These are phyloP conservation scores for Eciton burchellii DNA, from an alignment of 1,140 invertebrate genomes.

Conservation along the genomic window DNA sequence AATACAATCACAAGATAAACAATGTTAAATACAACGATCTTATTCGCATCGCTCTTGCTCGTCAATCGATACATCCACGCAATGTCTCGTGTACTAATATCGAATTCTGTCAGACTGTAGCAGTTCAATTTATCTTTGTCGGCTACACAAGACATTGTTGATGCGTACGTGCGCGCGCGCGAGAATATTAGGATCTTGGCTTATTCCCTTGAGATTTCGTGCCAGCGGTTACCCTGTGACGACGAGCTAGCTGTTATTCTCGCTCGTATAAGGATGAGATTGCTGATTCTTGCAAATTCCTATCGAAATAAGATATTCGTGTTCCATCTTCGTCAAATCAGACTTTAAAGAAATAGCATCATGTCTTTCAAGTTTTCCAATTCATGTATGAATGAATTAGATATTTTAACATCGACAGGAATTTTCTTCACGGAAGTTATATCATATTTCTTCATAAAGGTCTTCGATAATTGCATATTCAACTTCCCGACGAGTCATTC, in stretches of 20 bases:
- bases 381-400: background rate
- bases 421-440: background rate
- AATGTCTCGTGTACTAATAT: slow-evolving; percentile 28
- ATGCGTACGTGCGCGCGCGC: background rate
- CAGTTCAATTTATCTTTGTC: slow-evolving; percentile 59
- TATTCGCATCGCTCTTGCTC: background rate
- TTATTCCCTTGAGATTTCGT: slow-evolving; percentile 30
- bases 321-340: background rate
- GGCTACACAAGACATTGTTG: background rate
- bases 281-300: slow-evolving; percentile 41
- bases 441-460: background rate
- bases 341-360: background rate
- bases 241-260: slow-evolving; percentile 2
- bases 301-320: background rate
- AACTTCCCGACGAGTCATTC: background rate
- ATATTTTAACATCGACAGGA: background rate
- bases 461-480: background rate
- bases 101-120: slow-evolving; percentile 51
- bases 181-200: slow-evolving; percentile 44
- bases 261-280: background rate
- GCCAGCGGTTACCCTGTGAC: background rate
- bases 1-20: background rate
- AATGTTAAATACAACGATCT: background rate
- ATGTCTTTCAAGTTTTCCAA: background rate
- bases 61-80: slow-evolving; percentile 1